Conservation (phyloP, 2,113 vertebrate species). For the Alosa alosa region DNA sequence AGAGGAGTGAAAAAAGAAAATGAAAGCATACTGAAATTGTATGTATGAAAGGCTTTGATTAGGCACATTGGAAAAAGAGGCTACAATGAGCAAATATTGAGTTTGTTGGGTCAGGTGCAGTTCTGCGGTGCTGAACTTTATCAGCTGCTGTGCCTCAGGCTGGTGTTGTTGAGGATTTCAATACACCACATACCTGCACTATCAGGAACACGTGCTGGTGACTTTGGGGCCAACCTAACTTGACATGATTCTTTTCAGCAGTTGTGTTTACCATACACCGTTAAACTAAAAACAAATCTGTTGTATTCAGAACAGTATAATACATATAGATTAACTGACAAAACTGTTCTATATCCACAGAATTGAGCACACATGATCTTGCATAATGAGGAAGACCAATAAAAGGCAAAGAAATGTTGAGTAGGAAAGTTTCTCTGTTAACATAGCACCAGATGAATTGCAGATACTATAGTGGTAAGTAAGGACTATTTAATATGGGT, state of each 20-base stretch:
- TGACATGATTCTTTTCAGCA: neutral
- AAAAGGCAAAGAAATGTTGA: neutral
- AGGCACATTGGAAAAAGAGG: neutral
- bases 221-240: neutral
- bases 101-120: slow-evolving; percentile 15
- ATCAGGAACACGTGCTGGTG: neutral
- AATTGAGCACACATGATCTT: neutral
- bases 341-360: neutral
- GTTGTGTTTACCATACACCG: neutral
- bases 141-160: neutral
- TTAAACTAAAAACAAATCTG: neutral
- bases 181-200: neutral
- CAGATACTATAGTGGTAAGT: neutral
- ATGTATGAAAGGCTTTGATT: neutral
- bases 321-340: neutral
- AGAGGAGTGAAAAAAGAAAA: neutral
- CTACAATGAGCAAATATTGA: neutral
- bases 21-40: neutral
- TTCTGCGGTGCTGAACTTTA: neutral
- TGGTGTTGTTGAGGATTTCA: neutral
- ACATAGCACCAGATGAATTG: neutral
- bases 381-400: neutral
- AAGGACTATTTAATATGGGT: neutral
- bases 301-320: neutral
- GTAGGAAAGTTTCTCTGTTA: neutral